These are phyloP conservation scores for Protophormia terraenovae DNA, from an alignment of 2,888 invertebrate genomes.

Conservation along the genomic window DNA sequence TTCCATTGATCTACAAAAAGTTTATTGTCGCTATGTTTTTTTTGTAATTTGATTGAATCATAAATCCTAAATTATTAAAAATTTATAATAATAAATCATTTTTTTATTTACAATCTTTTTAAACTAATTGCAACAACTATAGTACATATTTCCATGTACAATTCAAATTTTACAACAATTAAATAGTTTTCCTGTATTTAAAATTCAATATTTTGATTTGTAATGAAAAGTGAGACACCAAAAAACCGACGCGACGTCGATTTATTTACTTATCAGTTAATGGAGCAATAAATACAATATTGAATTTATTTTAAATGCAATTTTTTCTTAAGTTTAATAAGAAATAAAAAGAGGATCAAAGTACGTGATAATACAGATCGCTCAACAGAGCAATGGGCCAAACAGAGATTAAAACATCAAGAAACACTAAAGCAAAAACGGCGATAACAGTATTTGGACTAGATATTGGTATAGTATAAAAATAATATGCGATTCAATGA, in stretches of 20 bases:
- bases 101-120: too few relatives aligned
- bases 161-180: background rate
- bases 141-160: background rate
- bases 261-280: slow-evolving; percentile 61
- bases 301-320: slow-evolving; percentile 50
- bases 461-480: background rate
- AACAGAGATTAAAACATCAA: slow-evolving; percentile 50
- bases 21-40: too few relatives aligned
- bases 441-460: background rate
- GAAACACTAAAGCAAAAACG: slow-evolving; percentile 22
- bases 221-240: slow-evolving; percentile 44
- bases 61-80: too few relatives aligned
- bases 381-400: slow-evolving; percentile 66
- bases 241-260: slow-evolving; percentile 51
- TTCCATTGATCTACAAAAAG: too few relatives aligned
- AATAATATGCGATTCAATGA: too few relatives aligned
- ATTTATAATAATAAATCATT: background rate
- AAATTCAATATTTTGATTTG: slow-evolving; percentile 1
- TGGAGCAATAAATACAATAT: slow-evolving; percentile 44
- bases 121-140: background rate
- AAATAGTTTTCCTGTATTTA: slow-evolving; percentile 23
- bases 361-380: slow-evolving; percentile 71
- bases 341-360: slow-evolving; percentile 71
- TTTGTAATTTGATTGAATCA: too few relatives aligned
- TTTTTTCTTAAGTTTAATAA: slow-evolving; percentile 42